Percentiles rank a stretch among this genome's conserved stretches.
Conservation (phyloP, 2,113 vertebrate genomes). For the Tauraco erythrolophus region DNA sequence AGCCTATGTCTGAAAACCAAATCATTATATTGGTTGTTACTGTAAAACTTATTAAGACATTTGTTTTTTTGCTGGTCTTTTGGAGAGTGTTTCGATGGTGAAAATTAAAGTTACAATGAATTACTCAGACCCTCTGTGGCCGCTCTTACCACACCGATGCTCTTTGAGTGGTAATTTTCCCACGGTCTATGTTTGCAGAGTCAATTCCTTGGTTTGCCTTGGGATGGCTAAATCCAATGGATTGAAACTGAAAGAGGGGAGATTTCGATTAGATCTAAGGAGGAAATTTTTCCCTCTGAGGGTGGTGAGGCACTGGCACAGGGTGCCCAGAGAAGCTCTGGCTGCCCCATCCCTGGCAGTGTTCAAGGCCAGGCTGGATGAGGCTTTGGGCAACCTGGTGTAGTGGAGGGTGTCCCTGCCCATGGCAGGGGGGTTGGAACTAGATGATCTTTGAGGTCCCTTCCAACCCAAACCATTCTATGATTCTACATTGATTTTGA, state of each 20-base stretch:
- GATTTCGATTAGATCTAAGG: too few relatives aligned
- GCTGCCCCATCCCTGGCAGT: too few relatives aligned
- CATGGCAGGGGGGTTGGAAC: too few relatives aligned
- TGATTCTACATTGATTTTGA: neutral
- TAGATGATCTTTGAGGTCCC: too few relatives aligned
- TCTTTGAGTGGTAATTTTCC: neutral
- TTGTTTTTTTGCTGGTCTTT: neutral
- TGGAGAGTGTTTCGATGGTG: neutral
- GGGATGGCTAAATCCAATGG: neutral
- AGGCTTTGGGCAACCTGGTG: too few relatives aligned
- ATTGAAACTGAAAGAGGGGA: too few relatives aligned
- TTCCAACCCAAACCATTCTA: too few relatives aligned
- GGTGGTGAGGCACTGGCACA: too few relatives aligned
- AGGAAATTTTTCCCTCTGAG: too few relatives aligned
- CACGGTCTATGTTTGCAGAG: accelerated
- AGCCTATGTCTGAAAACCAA: neutral
- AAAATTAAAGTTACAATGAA: neutral
- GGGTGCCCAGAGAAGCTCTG: too few relatives aligned
- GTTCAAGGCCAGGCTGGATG: too few relatives aligned
- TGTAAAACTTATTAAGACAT: neutral
- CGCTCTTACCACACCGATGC: accelerated
- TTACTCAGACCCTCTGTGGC: neutral
- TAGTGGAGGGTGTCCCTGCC: too few relatives aligned
- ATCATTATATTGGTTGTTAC: neutral
- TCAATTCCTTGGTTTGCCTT: neutral